A percentile compares a stretch with the other conserved stretches of the same genome.
Conservation (phyloP, 2,888 invertebrate genomes). For the Erebia epiphron region DNA sequence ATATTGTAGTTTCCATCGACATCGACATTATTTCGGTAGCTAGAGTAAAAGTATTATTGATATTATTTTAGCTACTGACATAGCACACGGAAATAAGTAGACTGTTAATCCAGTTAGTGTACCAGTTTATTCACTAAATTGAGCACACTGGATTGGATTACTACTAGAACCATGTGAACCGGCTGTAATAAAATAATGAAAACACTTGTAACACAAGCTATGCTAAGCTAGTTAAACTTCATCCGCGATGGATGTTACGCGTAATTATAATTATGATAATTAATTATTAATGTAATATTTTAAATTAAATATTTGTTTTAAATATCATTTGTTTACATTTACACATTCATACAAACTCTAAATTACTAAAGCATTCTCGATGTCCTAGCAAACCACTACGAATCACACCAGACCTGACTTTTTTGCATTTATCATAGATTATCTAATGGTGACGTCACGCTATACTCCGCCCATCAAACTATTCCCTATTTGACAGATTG, state of each 20-base stretch:
- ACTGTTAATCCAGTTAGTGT: too few relatives aligned
- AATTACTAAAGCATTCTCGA: constrained; percentile 73
- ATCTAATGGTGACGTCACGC: neutral
- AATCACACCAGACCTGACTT: constrained; percentile 48
- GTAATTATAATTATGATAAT: constrained; percentile 9
- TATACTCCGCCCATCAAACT: neutral
- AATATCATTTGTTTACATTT: constrained; percentile 74
- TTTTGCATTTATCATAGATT: constrained; percentile 42
- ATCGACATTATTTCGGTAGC: too few relatives aligned
- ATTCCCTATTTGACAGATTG: constrained; percentile 7
- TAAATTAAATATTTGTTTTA: constrained; percentile 65
- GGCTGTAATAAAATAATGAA: neutral
- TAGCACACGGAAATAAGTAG: too few relatives aligned
- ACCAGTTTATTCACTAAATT: too few relatives aligned
- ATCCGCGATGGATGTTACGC: neutral
- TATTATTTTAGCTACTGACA: too few relatives aligned
- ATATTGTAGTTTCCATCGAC: too few relatives aligned
- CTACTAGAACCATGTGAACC: too few relatives aligned
- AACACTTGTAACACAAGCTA: too few relatives aligned
- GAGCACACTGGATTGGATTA: too few relatives aligned
- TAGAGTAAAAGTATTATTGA: too few relatives aligned
- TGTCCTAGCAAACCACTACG: constrained; percentile 60
- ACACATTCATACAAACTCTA: constrained; percentile 76
- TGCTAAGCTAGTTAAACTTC: neutral
- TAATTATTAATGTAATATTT: constrained; percentile 61